Base-by-base conservation (phyloP, 2,888 invertebrate genomes). In the Ceriagrion tenellum region DNA sequence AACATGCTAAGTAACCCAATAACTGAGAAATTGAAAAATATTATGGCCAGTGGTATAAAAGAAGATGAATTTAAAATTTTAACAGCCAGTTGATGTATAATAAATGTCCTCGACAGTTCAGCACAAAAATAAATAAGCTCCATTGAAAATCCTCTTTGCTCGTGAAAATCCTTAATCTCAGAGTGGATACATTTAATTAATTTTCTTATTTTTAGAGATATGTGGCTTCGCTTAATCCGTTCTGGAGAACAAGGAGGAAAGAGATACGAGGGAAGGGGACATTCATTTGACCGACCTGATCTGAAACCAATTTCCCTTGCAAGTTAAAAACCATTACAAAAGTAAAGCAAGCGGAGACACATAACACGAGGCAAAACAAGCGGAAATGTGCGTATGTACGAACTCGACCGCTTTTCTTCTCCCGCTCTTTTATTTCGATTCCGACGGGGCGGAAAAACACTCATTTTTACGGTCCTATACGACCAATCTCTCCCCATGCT, bases 401-500 rank as follows among this genome's bases (percentile, higher is more conserved):
- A n/a, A 35, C 13, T 16, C 35, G 1, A 35, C 74, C 30, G 8
- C 30, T 4, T 10, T 69, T 26, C 26, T 23, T 69, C 47, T 47
- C 47, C 8, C 18, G 59, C 13, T 3, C 16, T 35, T 81, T 81
- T 35, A 81, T 81, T 81, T 81, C 35, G 81, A 81, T 81, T 81
- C 12, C 81, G 6, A n/a, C 69, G n/a, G n/a, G 16, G 81, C 13
- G 81, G 81, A 69, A 93, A 74, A 93, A 74, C 93, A n/a, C 93
- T 81, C 69, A 55, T 93, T 93, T 74, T 69, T 55, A 74, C 47
- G 93, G 74, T 40, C 55, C 69, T 93, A 47, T 93, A 69, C 26
- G n/a, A 69, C 63, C 63, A 69, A 47, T 74, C 69, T 55, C 47
- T 35, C 16, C 89, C 88, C 23, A 26, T 23, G 47, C 47, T 55